Conservation (phyloP, 2,113 vertebrate genomes). For the Cephalopholis sonnerati region DNA sequence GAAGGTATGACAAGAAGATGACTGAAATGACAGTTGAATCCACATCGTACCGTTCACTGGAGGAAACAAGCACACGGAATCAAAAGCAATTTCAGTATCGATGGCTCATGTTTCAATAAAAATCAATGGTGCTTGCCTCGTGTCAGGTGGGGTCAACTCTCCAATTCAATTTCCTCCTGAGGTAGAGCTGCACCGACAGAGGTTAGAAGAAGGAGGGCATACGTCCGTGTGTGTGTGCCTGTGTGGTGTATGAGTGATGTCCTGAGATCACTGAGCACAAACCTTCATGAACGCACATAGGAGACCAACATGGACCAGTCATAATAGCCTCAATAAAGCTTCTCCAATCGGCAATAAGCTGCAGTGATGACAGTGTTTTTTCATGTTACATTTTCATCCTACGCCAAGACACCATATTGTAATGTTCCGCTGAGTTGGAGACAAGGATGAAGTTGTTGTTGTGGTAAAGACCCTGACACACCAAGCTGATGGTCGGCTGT, state of each 20-base stretch:
- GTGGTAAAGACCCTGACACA: too few species aligned
- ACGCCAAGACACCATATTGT: not conserved
- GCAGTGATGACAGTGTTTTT: not conserved
- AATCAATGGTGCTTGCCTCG: slow-evolving; percentile 79
- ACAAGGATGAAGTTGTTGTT: too few species aligned
- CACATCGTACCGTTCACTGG: not conserved
- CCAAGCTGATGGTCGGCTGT: too few species aligned
- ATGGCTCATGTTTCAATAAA: slow-evolving; percentile 80
- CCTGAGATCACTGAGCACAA: slow-evolving; percentile 7
- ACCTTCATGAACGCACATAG: slow-evolving; percentile 2
- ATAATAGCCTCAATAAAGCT: slow-evolving; percentile 15
- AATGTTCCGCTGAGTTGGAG: not conserved
- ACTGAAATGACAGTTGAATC: slow-evolving; percentile 37
- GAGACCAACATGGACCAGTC: not conserved
- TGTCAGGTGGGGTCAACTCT: slow-evolving; percentile 78
- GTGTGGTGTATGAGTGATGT: not conserved
- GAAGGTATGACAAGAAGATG: slow-evolving; percentile 36
- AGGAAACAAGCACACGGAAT: slow-evolving; percentile 62
- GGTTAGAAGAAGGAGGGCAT: slow-evolving; percentile 21
- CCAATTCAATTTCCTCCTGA: slow-evolving; percentile 79
- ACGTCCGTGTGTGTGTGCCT: not conserved
- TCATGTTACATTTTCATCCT: not conserved
- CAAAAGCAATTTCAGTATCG: slow-evolving; percentile 80
- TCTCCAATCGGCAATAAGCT: too few species aligned
- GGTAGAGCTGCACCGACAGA: slow-evolving; percentile 53